Evolutionary conservation across 2,888 invertebrate genomes (phyloP).

Genomic region (Leptopilina myrica): DNA sequence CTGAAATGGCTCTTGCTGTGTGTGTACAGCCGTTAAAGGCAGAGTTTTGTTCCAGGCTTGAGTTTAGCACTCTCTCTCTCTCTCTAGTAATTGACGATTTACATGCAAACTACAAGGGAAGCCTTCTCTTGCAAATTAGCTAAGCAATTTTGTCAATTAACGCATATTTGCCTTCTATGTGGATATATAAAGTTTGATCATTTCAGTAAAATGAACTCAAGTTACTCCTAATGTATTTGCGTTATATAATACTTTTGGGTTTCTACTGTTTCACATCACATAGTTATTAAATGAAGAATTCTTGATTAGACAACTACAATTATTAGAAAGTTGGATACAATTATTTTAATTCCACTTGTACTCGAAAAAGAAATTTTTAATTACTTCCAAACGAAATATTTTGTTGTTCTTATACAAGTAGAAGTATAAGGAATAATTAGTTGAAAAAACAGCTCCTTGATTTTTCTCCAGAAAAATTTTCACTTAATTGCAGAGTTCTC

Average conservation of each 20-base stretch:
- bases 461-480: too few species aligned
- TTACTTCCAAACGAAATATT: too few species aligned
- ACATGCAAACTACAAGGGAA: conserved; percentile 16
- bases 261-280: too few species aligned
- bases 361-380: too few species aligned
- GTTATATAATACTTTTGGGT: background rate
- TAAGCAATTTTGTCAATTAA: background rate
- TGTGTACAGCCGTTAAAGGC: background rate
- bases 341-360: too few species aligned
- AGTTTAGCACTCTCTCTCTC: background rate
- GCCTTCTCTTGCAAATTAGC: conserved; percentile 1
- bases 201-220: background rate
- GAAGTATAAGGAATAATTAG: too few species aligned
- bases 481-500: too few species aligned
- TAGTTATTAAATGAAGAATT: too few species aligned
- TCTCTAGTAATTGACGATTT: conserved; percentile 8
- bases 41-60: conserved; percentile 10
- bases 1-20: background rate
- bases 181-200: background rate
- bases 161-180: background rate
- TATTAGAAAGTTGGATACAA: too few species aligned
- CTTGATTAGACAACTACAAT: too few species aligned
- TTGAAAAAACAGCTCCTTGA: too few species aligned
- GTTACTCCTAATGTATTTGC: background rate
- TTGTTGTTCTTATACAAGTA: too few species aligned